Evolutionary conservation across 2,113 vertebrate species (phyloP).

Genomic region (Elephas maximus): DNA sequence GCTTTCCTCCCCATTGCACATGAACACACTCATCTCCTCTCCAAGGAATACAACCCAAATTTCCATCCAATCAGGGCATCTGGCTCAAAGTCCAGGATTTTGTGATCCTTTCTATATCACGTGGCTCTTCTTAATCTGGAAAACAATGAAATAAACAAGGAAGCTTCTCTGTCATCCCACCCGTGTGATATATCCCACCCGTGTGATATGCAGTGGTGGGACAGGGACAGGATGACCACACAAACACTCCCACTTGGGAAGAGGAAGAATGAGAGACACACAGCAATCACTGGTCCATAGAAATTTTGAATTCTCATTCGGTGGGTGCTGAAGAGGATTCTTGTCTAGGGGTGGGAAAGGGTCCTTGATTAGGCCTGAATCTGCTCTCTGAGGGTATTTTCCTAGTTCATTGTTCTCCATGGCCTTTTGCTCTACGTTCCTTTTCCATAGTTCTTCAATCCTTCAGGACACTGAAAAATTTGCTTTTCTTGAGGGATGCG

Average conservation of each 20-base stretch:
- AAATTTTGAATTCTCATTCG: background rate
- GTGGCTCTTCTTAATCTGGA: background rate
- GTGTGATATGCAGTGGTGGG: background rate
- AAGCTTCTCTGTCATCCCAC: background rate
- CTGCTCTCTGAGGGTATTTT: background rate
- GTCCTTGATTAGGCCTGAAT: background rate
- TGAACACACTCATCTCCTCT: background rate
- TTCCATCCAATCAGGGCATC: background rate
- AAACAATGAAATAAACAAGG: background rate
- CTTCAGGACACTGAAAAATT: background rate
- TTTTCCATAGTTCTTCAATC: no score
- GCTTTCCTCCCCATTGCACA: background rate
- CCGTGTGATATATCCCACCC: fast-evolving
- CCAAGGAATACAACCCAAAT: background rate
- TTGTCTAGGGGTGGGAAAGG: background rate
- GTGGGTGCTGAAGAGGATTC: background rate
- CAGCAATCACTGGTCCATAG: background rate
- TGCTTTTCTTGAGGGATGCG: background rate
- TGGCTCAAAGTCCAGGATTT: background rate
- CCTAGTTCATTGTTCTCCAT: background rate
- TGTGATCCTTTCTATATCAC: background rate
- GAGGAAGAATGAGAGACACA: no score
- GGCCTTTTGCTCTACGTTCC: background rate
- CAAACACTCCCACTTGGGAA: background rate
- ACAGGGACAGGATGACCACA: background rate